Base-by-base conservation (phyloP, 2,888 invertebrate species). In the Thalpophila matura region DNA sequence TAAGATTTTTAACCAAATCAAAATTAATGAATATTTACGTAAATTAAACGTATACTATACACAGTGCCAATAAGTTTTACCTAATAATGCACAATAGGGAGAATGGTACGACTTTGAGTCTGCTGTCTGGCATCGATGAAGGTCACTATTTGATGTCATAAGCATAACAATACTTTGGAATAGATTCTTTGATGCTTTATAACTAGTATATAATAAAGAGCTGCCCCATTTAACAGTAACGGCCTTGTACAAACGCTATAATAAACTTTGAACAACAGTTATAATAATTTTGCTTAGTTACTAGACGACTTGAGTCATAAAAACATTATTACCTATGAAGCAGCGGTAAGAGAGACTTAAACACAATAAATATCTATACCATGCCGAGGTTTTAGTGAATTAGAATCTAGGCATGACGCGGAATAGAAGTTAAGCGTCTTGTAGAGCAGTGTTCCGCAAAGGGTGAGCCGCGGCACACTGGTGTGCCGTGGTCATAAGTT, bases 41-140 rank as follows among this genome's bases (percentile, higher is more conserved):
- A 31, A 31, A 24, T 54, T 38, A 14, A 31, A 1, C 9, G 37
- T 6, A 55, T 55, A 7, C n/a, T n/a, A 33, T 45, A 18, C 14
- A 14, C 12, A 46, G 20, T 12, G 31, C 14, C 24, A 3, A 5
- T 27, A 37, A 10, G 14, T 42, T 24, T 18, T 9, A 33, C 20
- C 14, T 20, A 12, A 20, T 24, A 29, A 57, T 35, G 6, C 10
- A 42, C 53, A 42, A 37, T 33, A 22, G 24, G 26, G 26, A 31
- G 37, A 67, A 43, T 33, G 53, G 71, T 18, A n/a, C 42, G 53
- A 38, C 66, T 61, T 61, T 49, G 53, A 61, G 24, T 12, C 16
- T n/a, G 16, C 4, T 26, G 24, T 12, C 16, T n/a, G 16, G 4
- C 20, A 33, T 4, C 18, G 20, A 38, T 29, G 40, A 40, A 63